Evolutionary conservation across 1,140 invertebrate species (phyloP).

Genomic region (Musca vetustissima): DNA sequence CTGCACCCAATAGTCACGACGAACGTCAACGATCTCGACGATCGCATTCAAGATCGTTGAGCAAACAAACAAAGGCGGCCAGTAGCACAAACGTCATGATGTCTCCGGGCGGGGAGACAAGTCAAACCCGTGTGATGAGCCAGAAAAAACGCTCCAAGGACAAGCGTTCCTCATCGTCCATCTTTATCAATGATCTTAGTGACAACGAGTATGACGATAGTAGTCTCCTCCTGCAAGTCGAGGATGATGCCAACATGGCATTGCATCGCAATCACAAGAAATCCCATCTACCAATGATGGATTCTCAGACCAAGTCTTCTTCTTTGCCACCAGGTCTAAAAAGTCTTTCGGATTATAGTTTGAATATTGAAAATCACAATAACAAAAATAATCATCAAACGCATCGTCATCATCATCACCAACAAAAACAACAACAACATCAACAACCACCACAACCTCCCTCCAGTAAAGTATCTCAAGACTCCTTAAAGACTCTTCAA

Average conservation of each 20-base stretch:
- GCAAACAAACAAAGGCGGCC: not conserved
- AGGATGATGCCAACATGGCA: not conserved
- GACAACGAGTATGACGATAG: slow-evolving; percentile 14
- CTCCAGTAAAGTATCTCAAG: too few relatives aligned
- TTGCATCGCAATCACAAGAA: not conserved
- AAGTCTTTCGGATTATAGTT: not conserved
- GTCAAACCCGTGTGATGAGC: not conserved
- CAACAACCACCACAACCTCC: not conserved
- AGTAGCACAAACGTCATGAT: not conserved
- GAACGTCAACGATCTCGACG: not conserved
- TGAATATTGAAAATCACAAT: slow-evolving; percentile 6
- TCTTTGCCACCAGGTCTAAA: slow-evolving; percentile 40
- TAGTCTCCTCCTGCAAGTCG: not conserved
- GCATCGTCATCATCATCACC: not conserved
- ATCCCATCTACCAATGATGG: not conserved
- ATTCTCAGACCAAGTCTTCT: slow-evolving; percentile 31
- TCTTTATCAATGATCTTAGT: slow-evolving; percentile 10
- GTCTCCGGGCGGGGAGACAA: slow-evolving; percentile 1
- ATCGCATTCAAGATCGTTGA: not conserved
- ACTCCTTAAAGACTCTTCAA: too few relatives aligned
- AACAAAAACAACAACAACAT: slow-evolving; percentile 19
- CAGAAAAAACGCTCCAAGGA: slow-evolving; percentile 14
- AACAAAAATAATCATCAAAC: slow-evolving; percentile 21
- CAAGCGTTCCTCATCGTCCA: not conserved
- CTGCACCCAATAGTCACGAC: slow-evolving; percentile 23